Percentiles rank a stretch among this genome's conserved stretches.
Conservation (phyloP, 2,113 vertebrate species). For the Tupaia tana region DNA sequence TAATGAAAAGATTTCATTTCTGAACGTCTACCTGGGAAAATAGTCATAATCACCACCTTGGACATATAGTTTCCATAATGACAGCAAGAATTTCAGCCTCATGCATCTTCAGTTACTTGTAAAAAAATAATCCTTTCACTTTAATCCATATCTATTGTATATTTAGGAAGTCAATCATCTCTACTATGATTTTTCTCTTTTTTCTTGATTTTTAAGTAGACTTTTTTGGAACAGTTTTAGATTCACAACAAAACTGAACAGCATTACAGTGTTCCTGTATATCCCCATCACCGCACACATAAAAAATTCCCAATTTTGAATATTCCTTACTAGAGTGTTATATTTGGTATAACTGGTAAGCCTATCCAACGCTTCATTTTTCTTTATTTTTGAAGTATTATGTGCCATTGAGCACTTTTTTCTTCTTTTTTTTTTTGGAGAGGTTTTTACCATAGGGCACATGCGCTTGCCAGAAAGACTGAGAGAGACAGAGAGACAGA, state of each 20-base stretch:
- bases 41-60: background rate
- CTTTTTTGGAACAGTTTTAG: conserved; percentile 19
- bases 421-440: no score
- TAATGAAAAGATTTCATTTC: background rate
- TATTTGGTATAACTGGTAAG: background rate
- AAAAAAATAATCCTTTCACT: background rate
- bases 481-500: no score
- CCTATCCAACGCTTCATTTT: background rate
- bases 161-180: background rate
- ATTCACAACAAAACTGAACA: background rate
- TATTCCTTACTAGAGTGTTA: background rate
- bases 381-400: background rate
- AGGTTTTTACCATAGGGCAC: no score
- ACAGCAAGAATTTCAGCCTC: background rate
- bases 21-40: background rate
- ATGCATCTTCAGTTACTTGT: background rate
- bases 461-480: no score
- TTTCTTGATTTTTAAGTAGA: background rate
- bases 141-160: background rate
- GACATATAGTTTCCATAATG: accelerated
- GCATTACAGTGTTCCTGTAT: background rate
- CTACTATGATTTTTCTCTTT: background rate
- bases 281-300: background rate
- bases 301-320: background rate
- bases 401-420: background rate